Conservation (phyloP, 2,797 vertebrate species). For the Melanotaenia pygmaea region DNA sequence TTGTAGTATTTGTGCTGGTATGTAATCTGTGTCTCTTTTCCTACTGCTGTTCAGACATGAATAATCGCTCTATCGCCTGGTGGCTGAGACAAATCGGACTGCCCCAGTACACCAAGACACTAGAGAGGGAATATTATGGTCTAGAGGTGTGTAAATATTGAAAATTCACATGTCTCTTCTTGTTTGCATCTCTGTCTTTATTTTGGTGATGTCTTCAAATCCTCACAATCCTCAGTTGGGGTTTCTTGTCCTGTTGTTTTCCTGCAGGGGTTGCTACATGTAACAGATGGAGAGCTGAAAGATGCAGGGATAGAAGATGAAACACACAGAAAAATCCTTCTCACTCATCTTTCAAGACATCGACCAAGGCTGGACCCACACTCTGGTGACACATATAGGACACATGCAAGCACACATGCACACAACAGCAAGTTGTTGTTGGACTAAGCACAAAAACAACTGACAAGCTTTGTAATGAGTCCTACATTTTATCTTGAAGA, state of each 20-base stretch:
- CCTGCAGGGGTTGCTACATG: slow-evolving; percentile 76
- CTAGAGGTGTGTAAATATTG: slow-evolving; percentile 75
- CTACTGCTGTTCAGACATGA: slow-evolving; percentile 76
- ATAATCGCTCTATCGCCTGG: slow-evolving; percentile 84
- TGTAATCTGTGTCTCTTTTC: slow-evolving; percentile 45
- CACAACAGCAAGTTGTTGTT: background rate
- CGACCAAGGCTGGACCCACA: slow-evolving; percentile 62
- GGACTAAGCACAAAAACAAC: background rate
- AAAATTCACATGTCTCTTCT: slow-evolving; percentile 19
- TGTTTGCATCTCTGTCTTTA: background rate
- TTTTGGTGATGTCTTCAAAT: background rate
- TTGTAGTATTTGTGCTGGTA: slow-evolving; percentile 40
- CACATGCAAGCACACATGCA: slow-evolving; percentile 6
- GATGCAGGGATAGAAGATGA: slow-evolving; percentile 77
- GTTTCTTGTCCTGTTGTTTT: background rate
- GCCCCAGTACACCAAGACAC: slow-evolving; percentile 79
- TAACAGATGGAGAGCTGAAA: slow-evolving; percentile 77
- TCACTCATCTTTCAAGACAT: slow-evolving; percentile 73
- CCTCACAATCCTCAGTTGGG: background rate
- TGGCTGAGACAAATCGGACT: slow-evolving; percentile 82
- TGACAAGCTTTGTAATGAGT: background rate
- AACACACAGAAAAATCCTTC: slow-evolving; percentile 76
- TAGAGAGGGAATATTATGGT: slow-evolving; percentile 82
- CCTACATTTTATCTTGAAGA: background rate
- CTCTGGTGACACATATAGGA: slow-evolving; percentile 51